These are phyloP conservation scores for Carettochelys insculpta DNA, from an alignment of 2,113 vertebrate genomes.

Conservation along the genomic window DNA sequence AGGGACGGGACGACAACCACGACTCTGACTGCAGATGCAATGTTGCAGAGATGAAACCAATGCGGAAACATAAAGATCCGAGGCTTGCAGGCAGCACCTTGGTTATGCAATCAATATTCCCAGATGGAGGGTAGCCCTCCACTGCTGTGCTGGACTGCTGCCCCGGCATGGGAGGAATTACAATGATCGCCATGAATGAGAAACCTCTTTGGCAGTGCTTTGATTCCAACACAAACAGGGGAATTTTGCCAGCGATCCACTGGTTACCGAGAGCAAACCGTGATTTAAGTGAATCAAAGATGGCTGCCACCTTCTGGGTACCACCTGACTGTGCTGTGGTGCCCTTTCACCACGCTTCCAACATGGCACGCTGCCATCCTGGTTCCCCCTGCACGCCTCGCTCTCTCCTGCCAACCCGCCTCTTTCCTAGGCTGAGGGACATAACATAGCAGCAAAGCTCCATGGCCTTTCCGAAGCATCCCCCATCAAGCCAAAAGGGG, in stretches of 20 bases:
- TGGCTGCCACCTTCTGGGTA: not conserved
- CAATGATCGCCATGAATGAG: not conserved
- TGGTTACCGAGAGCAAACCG: not conserved
- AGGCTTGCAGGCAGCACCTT: not conserved
- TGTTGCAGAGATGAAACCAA: not conserved
- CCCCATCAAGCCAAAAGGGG: not conserved
- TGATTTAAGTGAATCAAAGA: not conserved
- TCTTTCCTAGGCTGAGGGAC: not conserved
- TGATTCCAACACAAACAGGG: not conserved
- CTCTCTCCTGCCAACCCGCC: not conserved
- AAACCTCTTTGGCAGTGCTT: no score
- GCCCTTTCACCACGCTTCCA: not conserved
- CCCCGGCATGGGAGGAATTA: no score
- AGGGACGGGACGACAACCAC: accelerated
- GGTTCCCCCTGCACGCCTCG: not conserved
- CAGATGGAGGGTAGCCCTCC: not conserved
- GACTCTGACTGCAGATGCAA: not conserved
- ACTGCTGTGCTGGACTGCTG: not conserved
- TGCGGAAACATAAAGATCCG: not conserved
- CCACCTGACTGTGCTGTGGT: not conserved
- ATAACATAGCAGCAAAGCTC: not conserved
- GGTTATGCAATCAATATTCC: no score
- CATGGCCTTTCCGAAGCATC: not conserved
- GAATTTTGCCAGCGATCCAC: not conserved
- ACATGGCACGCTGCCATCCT: not conserved